Evolutionary conservation across 2,888 invertebrate genomes (phyloP).

Genomic region (Enchytraeus crypticus): DNA sequence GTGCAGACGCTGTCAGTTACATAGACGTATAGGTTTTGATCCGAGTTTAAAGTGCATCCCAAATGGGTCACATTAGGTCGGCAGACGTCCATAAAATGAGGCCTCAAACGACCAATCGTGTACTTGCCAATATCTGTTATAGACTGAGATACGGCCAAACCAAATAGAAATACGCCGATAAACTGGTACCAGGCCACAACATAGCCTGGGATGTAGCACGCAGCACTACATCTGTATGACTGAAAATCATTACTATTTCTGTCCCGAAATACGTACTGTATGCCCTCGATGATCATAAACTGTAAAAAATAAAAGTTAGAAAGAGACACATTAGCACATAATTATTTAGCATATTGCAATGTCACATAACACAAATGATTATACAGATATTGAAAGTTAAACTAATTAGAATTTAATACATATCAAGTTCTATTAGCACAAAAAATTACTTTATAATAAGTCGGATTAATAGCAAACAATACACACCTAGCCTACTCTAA

Average conservation of each 20-base stretch:
- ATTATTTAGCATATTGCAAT: no score
- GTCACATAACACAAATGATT: no score
- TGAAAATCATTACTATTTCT: neutral
- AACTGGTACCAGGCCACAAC: conserved; percentile 16
- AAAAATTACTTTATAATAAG: no score
- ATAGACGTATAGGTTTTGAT: conserved; percentile 44
- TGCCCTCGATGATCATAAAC: conserved; percentile 11
- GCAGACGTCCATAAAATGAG: conserved; percentile 85
- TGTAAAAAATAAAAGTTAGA: neutral
- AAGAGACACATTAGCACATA: neutral
- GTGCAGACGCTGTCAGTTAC: conserved; percentile 13
- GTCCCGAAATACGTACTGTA: conserved; percentile 1
- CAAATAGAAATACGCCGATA: conserved; percentile 70
- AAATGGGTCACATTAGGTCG: conserved; percentile 54
- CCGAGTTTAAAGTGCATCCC: conserved; percentile 56
- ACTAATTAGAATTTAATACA: no score
- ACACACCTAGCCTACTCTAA: no score
- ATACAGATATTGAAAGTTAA: no score
- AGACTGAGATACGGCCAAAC: conserved; percentile 71
- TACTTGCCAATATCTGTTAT: conserved; percentile 88
- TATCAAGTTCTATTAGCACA: no score
- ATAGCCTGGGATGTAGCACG: neutral
- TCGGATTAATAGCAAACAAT: no score
- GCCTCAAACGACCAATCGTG: conserved; percentile 78
- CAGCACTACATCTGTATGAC: conserved; percentile 2